Evolutionary conservation across 2,113 vertebrate species (phyloP), one percentile per base, ranked within the genome.

Genomic region (Mystacornis crossleyi): DNA sequence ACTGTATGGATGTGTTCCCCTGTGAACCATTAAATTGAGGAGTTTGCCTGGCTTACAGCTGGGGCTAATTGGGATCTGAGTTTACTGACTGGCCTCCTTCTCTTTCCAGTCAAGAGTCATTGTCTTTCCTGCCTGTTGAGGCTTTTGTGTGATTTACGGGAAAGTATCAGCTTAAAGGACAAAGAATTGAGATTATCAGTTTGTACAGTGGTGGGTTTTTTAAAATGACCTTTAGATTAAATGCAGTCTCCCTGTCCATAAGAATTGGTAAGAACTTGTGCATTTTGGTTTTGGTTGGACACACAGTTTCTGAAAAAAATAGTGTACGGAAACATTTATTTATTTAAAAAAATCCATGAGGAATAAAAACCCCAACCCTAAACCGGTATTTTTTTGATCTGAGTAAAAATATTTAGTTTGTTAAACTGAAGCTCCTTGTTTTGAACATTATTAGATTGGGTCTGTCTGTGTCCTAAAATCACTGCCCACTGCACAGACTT

Each of bases 41-140:
- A 94, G 94, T 90, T 93, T 67, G 64, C 64, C 92, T n/a, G 78
- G 83, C 88, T 93, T 72, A 88, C 93, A 97, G 94, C 96, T 97
- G 90, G 81, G 81, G 54, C 71, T 96, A 92, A 97, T 96, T 95
- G 91, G 93, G 89, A 89, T 93, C 82, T 61, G 75, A 93, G 75
- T 93, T 94, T 89, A 71, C 86, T 95, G 93, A 65, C 92, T 55
- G 83, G 73, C 38, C 70, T 81, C 69, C 85, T 92, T 78, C 75
- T 92, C 80, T 78, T 83, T 78, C 75, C 89, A 95, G 75, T 94
- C 93, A 95, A 45, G 65, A 94, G 45, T 61, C 90, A 86, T 92
- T 96, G 93, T 96, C 61, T 95, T 84, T 80, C 62, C 86, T 92
- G 82, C 48, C 86, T 77, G 60, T 71, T 83, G 60, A 93, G 71